These are phyloP conservation scores for Polydesmus complanatus DNA, from an alignment of 2,888 invertebrate species.

Conservation along the genomic window DNA sequence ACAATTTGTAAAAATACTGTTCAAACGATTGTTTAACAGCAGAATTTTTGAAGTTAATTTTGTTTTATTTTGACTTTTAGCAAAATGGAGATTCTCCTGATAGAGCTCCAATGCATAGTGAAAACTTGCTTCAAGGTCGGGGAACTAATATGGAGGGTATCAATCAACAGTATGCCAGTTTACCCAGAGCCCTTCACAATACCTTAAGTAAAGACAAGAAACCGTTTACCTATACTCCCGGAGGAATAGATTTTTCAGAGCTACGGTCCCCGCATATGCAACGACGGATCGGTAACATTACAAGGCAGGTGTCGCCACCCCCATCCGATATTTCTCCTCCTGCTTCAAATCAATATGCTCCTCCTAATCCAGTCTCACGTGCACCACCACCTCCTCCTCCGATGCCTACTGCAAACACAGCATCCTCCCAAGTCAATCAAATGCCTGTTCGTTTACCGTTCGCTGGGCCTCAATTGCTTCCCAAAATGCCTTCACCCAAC, in stretches of 20 bases:
- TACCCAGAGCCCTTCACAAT: conserved; percentile 74
- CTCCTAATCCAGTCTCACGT: conserved; percentile 26
- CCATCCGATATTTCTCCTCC: conserved; percentile 15
- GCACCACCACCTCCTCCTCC: conserved; percentile 22
- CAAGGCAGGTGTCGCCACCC: conserved; percentile 16
- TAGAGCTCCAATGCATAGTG: background rate
- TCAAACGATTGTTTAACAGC: no score
- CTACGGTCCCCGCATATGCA: conserved; percentile 75
- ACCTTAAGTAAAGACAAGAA: conserved; percentile 84
- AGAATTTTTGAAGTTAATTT: no score
- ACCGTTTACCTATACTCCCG: conserved; percentile 91
- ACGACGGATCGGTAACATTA: conserved; percentile 16
- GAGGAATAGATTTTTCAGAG: conserved; percentile 78
- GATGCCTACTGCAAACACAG: conserved; percentile 19
- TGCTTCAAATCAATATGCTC: conserved; percentile 17
- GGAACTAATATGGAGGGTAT: background rate
- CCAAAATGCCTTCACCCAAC: conserved; percentile 23
- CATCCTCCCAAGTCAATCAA: conserved; percentile 6
- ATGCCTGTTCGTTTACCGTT: conserved; percentile 7
- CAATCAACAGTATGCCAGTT: conserved; percentile 17
- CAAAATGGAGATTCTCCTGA: no score
- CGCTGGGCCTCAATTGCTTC: conserved; percentile 15
- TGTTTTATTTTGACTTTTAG: no score
- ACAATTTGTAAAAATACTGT: no score
- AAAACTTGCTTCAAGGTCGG: background rate